Evolutionary conservation across 2,113 vertebrate species (phyloP).

Genomic region (Chascanopsetta lugubris): DNA sequence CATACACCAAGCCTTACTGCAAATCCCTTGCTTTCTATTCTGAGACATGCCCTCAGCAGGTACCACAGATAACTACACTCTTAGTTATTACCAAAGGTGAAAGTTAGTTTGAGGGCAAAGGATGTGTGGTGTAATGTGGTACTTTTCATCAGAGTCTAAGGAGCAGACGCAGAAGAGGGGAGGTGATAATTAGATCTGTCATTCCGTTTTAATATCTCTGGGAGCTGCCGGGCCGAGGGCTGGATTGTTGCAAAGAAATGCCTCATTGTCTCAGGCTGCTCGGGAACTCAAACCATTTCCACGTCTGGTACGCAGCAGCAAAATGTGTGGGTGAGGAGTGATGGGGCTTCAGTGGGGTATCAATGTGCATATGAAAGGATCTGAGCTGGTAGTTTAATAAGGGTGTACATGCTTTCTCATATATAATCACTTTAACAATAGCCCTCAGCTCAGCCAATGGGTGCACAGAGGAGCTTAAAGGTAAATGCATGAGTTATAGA

Average conservation of each 20-base stretch:
- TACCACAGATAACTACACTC: constrained; percentile 57
- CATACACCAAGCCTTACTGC: constrained; percentile 53
- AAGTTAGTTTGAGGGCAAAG: constrained; percentile 70
- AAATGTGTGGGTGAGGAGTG: constrained; percentile 68
- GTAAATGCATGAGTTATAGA: not conserved
- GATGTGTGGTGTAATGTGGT: constrained; percentile 49
- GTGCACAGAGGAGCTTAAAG: not conserved
- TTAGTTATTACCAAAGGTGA: constrained; percentile 70
- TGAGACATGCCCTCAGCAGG: constrained; percentile 61
- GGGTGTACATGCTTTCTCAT: not conserved
- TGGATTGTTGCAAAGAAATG: constrained; percentile 60
- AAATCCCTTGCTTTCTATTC: constrained; percentile 62
- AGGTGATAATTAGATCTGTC: constrained; percentile 79
- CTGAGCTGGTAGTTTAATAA: not conserved
- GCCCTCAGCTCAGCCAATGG: not conserved
- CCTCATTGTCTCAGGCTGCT: constrained; percentile 61
- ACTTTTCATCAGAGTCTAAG: constrained; percentile 64
- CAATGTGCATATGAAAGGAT: constrained; percentile 8
- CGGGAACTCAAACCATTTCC: constrained; percentile 30
- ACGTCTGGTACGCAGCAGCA: constrained; percentile 10
- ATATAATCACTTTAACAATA: not conserved
- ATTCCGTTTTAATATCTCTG: constrained; percentile 72
- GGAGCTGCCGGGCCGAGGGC: constrained; percentile 33
- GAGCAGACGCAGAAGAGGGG: constrained; percentile 47
- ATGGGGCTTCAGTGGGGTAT: constrained; percentile 25